Percentiles rank a stretch among this genome's conserved stretches.
Evolutionary conservation across 1,140 invertebrate genomes (phyloP).

Genomic region (Drosophila fuyamai): DNA sequence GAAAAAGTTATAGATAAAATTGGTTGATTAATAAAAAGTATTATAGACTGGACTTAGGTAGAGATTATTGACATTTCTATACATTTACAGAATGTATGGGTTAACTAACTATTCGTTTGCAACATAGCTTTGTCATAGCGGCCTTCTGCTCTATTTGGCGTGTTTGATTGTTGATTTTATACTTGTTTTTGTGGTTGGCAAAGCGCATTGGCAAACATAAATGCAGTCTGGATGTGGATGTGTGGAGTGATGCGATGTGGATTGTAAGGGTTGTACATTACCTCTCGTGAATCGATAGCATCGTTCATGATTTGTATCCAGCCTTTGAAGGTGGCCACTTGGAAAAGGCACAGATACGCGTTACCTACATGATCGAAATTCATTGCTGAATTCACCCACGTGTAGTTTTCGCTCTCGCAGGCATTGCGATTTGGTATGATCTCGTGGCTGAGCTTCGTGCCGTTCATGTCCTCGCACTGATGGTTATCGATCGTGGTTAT

Average conservation of each 20-base stretch:
- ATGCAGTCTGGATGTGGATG: constrained; percentile 32
- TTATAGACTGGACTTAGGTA: constrained; percentile 41
- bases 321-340: constrained; percentile 98
- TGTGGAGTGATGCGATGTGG: constrained; percentile 15
- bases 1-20: constrained; percentile 77
- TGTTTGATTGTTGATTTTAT: constrained; percentile 16
- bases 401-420: constrained; percentile 94
- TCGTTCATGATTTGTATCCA: constrained; percentile 99
- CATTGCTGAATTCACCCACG: constrained; percentile 98
- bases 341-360: constrained; percentile 98
- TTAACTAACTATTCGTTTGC: constrained; percentile 39
- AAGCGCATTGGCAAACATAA: constrained; percentile 48
- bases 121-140: constrained; percentile 36
- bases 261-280: constrained; percentile 84
- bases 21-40: constrained; percentile 73
- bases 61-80: constrained; percentile 31
- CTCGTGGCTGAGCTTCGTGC: constrained; percentile 92
- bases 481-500: constrained; percentile 16
- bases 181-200: constrained; percentile 31
- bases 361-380: constrained; percentile 99
- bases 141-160: constrained; percentile 42
- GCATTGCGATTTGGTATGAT: constrained; percentile 94
- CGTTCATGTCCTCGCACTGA: constrained; percentile 93
- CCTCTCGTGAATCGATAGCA: constrained; percentile 97
- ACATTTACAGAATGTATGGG: constrained; percentile 39